Evolutionary conservation across 1,140 invertebrate species (phyloP).

Genomic region (Drosophila malerkotliana): DNA sequence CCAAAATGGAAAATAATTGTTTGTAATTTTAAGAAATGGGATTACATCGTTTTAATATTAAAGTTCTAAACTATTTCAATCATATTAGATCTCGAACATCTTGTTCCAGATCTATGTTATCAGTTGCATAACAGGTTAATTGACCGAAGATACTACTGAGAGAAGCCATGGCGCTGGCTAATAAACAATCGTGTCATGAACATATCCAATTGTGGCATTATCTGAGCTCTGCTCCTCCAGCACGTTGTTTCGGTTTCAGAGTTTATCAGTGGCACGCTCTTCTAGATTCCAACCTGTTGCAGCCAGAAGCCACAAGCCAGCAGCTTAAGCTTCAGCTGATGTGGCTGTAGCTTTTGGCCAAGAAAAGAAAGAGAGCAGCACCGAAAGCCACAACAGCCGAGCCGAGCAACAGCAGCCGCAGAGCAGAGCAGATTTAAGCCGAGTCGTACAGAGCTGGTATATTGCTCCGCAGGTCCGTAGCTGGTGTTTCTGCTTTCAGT

Average conservation of each 20-base stretch:
- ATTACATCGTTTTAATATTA: background rate
- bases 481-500: slow-evolving; percentile 77
- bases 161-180: slow-evolving; percentile 32
- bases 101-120: slow-evolving; percentile 7
- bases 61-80: no score
- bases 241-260: slow-evolving; percentile 57
- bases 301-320: background rate
- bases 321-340: background rate
- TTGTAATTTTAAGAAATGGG: background rate
- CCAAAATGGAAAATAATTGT: background rate
- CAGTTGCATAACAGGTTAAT: slow-evolving; percentile 38
- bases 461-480: slow-evolving; percentile 37
- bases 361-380: slow-evolving; percentile 14
- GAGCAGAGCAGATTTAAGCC: background rate
- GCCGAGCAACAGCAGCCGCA: slow-evolving; percentile 6
- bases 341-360: slow-evolving; percentile 9
- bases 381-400: slow-evolving; percentile 7
- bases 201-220: slow-evolving; percentile 59
- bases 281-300: slow-evolving; percentile 60
- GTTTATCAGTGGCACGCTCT: slow-evolving; percentile 77
- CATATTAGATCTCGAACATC: background rate
- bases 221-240: slow-evolving; percentile 65
- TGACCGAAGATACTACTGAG: slow-evolving; percentile 22
- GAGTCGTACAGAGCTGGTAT: background rate
- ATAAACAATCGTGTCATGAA: slow-evolving; percentile 54